phyloP scores from a whole-genome alignment of 2,113 vertebrate genomes.

The Paramisgurnus dabryanus region DNA sequence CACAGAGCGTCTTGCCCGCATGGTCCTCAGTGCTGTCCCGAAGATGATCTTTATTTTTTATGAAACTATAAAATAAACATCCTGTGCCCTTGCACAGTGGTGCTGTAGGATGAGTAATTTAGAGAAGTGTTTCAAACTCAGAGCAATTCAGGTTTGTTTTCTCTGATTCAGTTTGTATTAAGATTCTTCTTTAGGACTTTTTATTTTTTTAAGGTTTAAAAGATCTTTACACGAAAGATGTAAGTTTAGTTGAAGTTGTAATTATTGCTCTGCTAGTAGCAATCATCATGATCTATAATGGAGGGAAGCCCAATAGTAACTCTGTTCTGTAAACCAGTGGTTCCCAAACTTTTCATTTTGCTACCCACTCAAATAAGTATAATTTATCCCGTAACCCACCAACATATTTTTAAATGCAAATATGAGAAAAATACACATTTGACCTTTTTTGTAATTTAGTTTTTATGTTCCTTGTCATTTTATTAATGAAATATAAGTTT shows the following conservation, averaged over 20 bases:
- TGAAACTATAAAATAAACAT: slow-evolving; percentile 53
- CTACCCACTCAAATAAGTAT: too few relatives aligned
- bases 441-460: too few relatives aligned
- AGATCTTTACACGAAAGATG: background rate
- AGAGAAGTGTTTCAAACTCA: background rate
- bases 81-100: slow-evolving; percentile 38
- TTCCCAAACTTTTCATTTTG: too few relatives aligned
- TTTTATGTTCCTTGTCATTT: too few relatives aligned
- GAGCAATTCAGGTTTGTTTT: background rate
- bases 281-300: background rate
- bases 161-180: background rate
- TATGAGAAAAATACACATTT: too few relatives aligned
- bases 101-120: background rate
- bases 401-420: too few relatives aligned
- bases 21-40: slow-evolving; percentile 9
- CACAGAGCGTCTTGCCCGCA: background rate
- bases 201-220: background rate
- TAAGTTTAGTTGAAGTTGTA: background rate
- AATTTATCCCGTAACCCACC: too few relatives aligned
- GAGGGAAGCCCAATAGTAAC: too few relatives aligned
- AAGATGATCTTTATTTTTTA: slow-evolving; percentile 52
- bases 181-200: background rate
- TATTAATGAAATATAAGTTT: too few relatives aligned
- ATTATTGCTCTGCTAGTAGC: background rate
- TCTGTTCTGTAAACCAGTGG: too few relatives aligned